A percentile compares a stretch with the other conserved stretches of the same genome.
Evolutionary conservation across 2,113 vertebrate species (phyloP).

Genomic region (Lanius collurio): DNA sequence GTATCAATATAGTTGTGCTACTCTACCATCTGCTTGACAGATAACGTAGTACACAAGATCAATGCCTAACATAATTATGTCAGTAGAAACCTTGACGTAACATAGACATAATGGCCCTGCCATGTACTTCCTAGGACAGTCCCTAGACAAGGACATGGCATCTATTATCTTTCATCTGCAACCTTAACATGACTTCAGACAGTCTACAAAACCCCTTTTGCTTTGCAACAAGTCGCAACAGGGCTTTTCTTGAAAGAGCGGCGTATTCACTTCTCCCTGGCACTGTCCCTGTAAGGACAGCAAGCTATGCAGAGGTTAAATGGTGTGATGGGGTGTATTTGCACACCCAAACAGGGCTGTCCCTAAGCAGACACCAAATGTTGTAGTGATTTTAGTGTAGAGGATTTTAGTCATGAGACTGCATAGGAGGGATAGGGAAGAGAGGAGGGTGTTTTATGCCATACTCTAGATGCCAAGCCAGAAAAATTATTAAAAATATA

Average conservation of each 20-base stretch:
- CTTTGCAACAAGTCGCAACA: neutral
- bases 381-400: neutral
- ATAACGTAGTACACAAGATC: neutral
- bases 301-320: neutral
- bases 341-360: neutral
- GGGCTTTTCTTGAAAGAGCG: neutral
- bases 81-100: neutral
- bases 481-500: neutral
- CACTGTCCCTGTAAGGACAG: neutral
- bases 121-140: neutral
- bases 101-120: neutral
- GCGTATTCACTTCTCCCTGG: neutral
- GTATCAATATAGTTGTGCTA: neutral
- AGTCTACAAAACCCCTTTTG: neutral
- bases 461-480: neutral
- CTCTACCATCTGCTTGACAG: neutral
- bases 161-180: neutral
- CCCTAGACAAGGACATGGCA: neutral
- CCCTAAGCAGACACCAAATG: neutral
- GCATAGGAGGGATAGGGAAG: neutral
- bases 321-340: neutral
- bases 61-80: neutral
- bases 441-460: neutral
- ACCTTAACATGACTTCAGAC: neutral
- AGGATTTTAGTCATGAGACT: neutral